These are phyloP conservation scores for Pocillopora verrucosa DNA, from an alignment of 64 coral and sea anemone genomes.

Conservation along the genomic window DNA sequence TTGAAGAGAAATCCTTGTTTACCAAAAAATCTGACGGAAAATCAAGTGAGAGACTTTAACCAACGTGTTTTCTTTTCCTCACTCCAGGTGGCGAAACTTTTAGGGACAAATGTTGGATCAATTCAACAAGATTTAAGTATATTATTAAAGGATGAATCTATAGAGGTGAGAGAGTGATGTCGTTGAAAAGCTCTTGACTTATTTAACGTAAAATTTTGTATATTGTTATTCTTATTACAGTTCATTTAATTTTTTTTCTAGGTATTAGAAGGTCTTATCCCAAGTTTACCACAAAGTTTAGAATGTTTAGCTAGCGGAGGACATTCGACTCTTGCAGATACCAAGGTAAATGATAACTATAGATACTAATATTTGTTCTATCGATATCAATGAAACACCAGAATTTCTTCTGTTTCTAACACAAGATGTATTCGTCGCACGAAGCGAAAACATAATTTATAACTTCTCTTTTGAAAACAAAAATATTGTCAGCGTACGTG, in stretches of 20 bases:
- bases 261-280: conserved; percentile 96
- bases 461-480: no score
- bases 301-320: conserved; percentile 92
- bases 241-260: conserved; percentile 1
- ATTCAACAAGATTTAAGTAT: conserved; percentile 92
- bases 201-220: no score
- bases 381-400: no score
- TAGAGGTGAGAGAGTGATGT: conserved; percentile 58
- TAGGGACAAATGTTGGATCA: conserved; percentile 77
- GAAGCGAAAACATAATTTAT: no score
- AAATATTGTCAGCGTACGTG: no score
- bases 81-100: conserved; percentile 85
- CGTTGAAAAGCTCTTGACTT: neutral
- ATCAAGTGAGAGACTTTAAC: neutral
- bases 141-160: conserved; percentile 99
- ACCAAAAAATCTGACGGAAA: no score
- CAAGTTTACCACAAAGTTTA: conserved; percentile 92
- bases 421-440: no score
- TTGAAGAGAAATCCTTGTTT: no score
- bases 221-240: no score
- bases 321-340: conserved; percentile 67
- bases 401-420: no score
- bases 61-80: neutral
- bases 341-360: conserved; percentile 44
- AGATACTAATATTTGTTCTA: neutral